Base-by-base conservation (phyloP, 1,140 invertebrate species). In the Habropoda laboriosa region DNA sequence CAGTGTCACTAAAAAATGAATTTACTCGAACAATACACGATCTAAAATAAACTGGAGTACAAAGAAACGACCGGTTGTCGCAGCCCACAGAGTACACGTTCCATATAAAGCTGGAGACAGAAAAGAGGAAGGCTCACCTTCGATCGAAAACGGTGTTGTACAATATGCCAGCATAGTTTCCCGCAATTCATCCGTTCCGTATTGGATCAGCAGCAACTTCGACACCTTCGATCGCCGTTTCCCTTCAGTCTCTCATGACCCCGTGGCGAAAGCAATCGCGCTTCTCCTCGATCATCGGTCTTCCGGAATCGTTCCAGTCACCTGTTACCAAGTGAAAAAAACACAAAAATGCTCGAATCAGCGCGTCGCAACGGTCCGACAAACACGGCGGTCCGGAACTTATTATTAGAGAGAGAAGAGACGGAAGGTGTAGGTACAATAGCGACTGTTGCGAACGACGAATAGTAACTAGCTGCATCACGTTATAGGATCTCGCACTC, bases 161-260 rank as follows among this genome's bases (percentile, higher is more conserved):
- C 45, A 55, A 79, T 47, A n/a, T 45, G 16, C 67, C 77, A 57
- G 77, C 77, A 79, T 79, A 79, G 70, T 55, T 73, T 45, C 58
- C 30, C 10, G n/a, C 27, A 27, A 4, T 55, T 73, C 77, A 73
- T 79, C 30, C 58, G 77, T 38, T 45, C 58, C 10, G 47, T 64
- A 27, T n/a, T n/a, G 49, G 27, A 63, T 51, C 18, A 64, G 24
- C 38, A 47, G 35, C 47, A 12, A n/a, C 49, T 27, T 30, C 12
- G 18, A 16, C 38, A 16, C 8, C 18, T 42, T 32, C 18, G n/a
- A 27, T 35, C 32, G 6, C 3, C 24, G 57, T 27, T 12, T 53
- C n/a, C 35, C 38, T 18, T 38, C 58, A 55, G 30, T 12, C 30
- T 3, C 13, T 51, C 58, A 45, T 38, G 18, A 12, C 24, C 32